Base-by-base conservation (phyloP, 1,140 invertebrate genomes). In the Apis mellifera region DNA sequence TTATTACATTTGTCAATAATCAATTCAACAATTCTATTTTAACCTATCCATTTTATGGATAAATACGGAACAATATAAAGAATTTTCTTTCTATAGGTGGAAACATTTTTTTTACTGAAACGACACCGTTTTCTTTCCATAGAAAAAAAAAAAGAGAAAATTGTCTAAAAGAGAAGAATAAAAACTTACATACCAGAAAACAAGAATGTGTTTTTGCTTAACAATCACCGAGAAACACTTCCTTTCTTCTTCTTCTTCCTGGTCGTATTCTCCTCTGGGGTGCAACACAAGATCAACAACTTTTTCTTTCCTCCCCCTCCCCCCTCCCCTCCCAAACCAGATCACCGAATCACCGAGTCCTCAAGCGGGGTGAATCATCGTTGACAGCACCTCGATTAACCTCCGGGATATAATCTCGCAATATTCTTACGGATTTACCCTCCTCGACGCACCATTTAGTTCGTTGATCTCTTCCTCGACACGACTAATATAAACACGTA, bases 311-410 rank as follows among this genome's bases (percentile, higher is more conserved):
- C n/a, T 62, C 32, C 32, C 32, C 32, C 32, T 42, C 32, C 32
- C 32, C 32, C 32, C 32, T 42, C 32, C 32, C 52, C 23, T 32
- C 9, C 17, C 23, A 2, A 7, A 32, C 55, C 26, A 52, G 54
- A 81, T 84, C 82, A 81, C 77, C 64, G 64, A 85, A 73, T 86
- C 78, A 82, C 70, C 66, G 74, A 55, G 50, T 77, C 69, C 68
- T 86, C 75, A 55, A 85, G 1, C 78, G 12, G 65, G 71, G 42
- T 50, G 72, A 82, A 75, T 79, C 64, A 74, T 81, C 48, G 21
- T 70, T 17, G 64, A 60, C 62, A 60, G 74, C 54, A 21, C 12
- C 26, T 55, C 68, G 50, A 80, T 66, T 64, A 66, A 65, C 60
- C 50, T 23, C n/a, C 23, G 55, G 50, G 23, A 12, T 54, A 52